Evolutionary conservation across 2,797 vertebrate species (phyloP).

Genomic region (Pipistrellus nathusii): DNA sequence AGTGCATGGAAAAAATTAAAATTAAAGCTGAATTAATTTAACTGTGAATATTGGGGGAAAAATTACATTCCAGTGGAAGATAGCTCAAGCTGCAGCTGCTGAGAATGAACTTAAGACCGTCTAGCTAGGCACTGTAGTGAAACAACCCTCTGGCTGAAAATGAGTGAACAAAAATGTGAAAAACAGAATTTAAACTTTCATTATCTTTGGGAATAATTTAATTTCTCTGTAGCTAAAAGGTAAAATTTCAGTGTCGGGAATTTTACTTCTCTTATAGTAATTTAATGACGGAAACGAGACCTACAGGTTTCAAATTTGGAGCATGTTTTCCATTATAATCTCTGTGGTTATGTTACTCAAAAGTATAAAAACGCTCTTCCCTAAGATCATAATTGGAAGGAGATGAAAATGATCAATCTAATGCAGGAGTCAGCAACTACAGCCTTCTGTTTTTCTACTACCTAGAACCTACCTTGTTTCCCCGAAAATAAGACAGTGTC

Average conservation of each 20-base stretch:
- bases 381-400: not conserved
- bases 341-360: not conserved
- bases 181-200: not conserved
- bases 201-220: not conserved
- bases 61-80: not conserved
- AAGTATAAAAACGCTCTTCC: not conserved
- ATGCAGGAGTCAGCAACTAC: not conserved
- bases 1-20: not conserved
- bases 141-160: not conserved
- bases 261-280: constrained; percentile 37
- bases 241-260: not conserved
- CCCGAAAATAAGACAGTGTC: too few species aligned
- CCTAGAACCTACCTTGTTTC: not conserved
- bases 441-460: not conserved
- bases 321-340: not conserved
- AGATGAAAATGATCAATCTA: constrained; percentile 23
- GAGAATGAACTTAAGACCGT: not conserved
- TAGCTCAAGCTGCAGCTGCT: not conserved
- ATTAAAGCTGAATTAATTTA: constrained; percentile 36
- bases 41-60: not conserved
- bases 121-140: not conserved
- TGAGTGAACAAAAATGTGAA: not conserved
- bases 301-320: not conserved
- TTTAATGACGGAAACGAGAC: not conserved
- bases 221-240: not conserved